Percentiles rank a stretch among this genome's conserved stretches.
These are phyloP conservation scores for Drosophila parthenogenetica DNA, from an alignment of 2,888 invertebrate genomes.

Conservation along the genomic window DNA sequence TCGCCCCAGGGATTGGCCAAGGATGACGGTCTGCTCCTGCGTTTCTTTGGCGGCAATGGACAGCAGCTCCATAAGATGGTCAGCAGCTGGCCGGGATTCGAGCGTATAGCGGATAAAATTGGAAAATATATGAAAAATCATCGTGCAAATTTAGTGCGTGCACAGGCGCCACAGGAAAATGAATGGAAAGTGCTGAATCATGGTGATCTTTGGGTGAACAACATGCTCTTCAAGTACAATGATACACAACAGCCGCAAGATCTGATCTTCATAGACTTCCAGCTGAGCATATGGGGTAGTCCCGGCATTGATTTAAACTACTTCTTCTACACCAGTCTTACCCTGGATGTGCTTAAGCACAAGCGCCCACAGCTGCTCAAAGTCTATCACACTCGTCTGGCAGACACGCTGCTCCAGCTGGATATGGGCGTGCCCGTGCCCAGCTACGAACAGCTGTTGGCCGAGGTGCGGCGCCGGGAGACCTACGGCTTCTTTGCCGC, in stretches of 20 bases:
- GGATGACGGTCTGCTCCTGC: slow-evolving; percentile 62
- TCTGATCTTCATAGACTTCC: slow-evolving; percentile 81
- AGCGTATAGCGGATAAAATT: slow-evolving; percentile 83
- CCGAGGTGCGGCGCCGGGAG: slow-evolving; percentile 73
- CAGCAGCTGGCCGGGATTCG: slow-evolving; percentile 84
- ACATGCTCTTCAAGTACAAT: slow-evolving; percentile 85
- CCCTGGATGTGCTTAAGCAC: slow-evolving; percentile 71
- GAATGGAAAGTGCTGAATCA: slow-evolving; percentile 85
- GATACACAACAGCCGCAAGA: slow-evolving; percentile 45
- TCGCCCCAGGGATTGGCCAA: slow-evolving; percentile 57
- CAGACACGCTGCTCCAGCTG: slow-evolving; percentile 60
- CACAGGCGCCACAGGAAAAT: slow-evolving; percentile 64
- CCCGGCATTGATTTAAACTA: slow-evolving; percentile 84
- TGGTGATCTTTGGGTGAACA: slow-evolving; percentile 86
- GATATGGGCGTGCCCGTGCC: slow-evolving; percentile 66
- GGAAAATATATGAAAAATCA: slow-evolving; percentile 62
- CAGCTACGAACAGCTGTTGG: slow-evolving; percentile 68
- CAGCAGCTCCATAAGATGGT: slow-evolving; percentile 76
- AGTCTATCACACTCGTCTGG: slow-evolving; percentile 73
- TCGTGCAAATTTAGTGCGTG: slow-evolving; percentile 60
- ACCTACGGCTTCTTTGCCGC: slow-evolving; percentile 79
- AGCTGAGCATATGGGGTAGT: slow-evolving; percentile 81
- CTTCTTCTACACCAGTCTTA: slow-evolving; percentile 82
- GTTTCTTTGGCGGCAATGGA: slow-evolving; percentile 63
- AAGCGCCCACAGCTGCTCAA: slow-evolving; percentile 74